Percentiles rank a stretch among this genome's conserved stretches.
phyloP scores from a whole-genome alignment of 2,797 vertebrate species.

The Schizopygopsis pylzovi region DNA sequence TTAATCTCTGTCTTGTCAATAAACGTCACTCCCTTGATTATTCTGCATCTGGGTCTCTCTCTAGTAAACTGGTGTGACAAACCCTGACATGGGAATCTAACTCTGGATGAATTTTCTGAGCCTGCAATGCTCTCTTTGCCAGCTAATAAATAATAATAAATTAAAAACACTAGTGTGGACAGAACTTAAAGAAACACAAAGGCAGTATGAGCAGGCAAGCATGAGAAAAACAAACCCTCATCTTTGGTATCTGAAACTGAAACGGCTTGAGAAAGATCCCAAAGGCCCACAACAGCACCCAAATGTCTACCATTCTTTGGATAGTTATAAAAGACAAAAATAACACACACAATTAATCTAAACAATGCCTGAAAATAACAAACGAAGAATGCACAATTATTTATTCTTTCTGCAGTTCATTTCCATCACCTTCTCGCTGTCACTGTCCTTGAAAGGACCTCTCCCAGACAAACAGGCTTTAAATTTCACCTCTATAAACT shows the following conservation, averaged over 20 bases:
- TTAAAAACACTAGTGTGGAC: not conserved
- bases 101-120: not conserved
- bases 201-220: not conserved
- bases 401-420: conserved; percentile 16
- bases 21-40: too few relatives aligned
- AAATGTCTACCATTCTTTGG: conserved; percentile 9
- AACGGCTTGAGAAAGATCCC: not conserved
- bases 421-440: conserved; percentile 39
- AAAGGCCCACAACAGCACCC: conserved; percentile 14
- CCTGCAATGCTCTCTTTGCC: not conserved
- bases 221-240: conserved; percentile 21
- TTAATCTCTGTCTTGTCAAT: too few relatives aligned
- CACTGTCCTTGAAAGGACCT: conserved; percentile 77
- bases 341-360: conserved; percentile 7
- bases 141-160: too few relatives aligned
- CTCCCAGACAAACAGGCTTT: conserved; percentile 69
- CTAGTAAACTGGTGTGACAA: too few relatives aligned
- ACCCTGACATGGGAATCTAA: too few relatives aligned
- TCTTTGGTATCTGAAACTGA: conserved; percentile 12
- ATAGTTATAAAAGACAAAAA: not conserved
- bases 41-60: too few relatives aligned
- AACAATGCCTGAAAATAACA: conserved; percentile 15
- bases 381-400: conserved; percentile 62
- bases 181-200: not conserved
- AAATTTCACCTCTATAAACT: conserved; percentile 79